Base-by-base conservation (phyloP, 2,888 invertebrate species). In the Tipula unca region DNA sequence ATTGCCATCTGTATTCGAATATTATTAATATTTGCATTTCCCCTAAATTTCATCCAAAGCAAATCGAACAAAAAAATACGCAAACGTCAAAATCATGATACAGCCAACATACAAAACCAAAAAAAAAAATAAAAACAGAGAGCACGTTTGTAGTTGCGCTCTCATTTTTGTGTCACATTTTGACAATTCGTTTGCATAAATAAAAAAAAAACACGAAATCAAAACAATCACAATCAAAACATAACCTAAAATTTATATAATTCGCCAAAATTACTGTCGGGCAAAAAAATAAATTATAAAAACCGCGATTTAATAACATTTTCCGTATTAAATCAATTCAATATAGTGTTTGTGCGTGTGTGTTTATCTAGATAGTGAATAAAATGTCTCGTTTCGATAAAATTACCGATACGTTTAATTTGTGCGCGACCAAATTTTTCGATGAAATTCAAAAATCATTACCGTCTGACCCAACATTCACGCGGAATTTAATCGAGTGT, bases 381-480 rank as follows among this genome's bases (percentile, higher is more conserved):
- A 83, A 32, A 83, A 83, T 83, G 83, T 32, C 32, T 32, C n/a
- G 35, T 17, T 32, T 32, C 83, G 83, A 83, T 32, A 85, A 85
- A 29, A 91, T 91, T 36, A 93, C 93, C 0, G 94, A 94, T 90
- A 91, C 92, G 86, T 89, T 94, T 87, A 89, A 91, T 85, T 89
- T 94, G 86, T 93, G 92, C 87, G 92, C 93, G 83, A 91, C 92
- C 20, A 91, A 92, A 88, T 89, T 94, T 87, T 93, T 94, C 88
- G 91, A 91, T 86, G 92, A 92, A 88, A 89, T 93, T 84, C 92
- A 92, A 86, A 89, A 91, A 85, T 91, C 91, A n/a, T 88, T 94
- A 42, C 91, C 92, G 0, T 90, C 91, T 87, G 90, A 90, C 86
- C 88, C 89, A 25, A 90, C 90, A 83, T 92, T 92, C 87, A 93